Conservation (phyloP, 2,113 vertebrate genomes). For the Psephotus haematonotus region DNA sequence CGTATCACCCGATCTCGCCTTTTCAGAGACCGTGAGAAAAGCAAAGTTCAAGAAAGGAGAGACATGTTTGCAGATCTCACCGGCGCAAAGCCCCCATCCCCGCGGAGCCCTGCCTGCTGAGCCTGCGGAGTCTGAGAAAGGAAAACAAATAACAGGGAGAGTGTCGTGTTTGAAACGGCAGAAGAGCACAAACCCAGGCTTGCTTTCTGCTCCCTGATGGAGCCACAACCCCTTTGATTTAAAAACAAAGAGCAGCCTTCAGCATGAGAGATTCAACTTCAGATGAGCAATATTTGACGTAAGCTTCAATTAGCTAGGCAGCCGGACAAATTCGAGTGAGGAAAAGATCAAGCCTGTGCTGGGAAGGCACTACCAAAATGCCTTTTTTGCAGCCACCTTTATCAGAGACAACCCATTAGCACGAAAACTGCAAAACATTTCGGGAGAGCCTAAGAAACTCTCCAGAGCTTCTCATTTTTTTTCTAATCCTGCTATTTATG, state of each 20-base stretch:
- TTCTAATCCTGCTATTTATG: background rate
- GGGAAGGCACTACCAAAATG: background rate
- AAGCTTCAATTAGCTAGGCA: background rate
- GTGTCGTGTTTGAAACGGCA: slow-evolving; percentile 41
- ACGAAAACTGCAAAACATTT: background rate
- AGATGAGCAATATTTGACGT: slow-evolving; percentile 8
- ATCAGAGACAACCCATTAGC: rapidly evolving
- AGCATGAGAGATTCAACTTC: background rate
- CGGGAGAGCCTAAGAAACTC: background rate
- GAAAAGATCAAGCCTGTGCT: background rate
- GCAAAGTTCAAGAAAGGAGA: slow-evolving; percentile 73
- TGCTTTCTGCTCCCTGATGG: background rate
- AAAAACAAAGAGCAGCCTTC: background rate
- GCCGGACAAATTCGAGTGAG: background rate
- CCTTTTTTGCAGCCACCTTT: background rate
- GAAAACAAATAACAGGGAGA: slow-evolving; percentile 45
- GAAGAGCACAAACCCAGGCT: background rate
- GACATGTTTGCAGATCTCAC: slow-evolving; percentile 55
- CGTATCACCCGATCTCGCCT: slow-evolving; percentile 80
- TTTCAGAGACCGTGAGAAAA: slow-evolving; percentile 85
- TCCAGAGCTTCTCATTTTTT: background rate
- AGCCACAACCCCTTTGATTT: slow-evolving; percentile 1
- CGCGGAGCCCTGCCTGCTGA: slow-evolving; percentile 57
- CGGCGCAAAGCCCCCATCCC: slow-evolving; percentile 24
- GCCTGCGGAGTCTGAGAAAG: slow-evolving; percentile 21